Evolutionary conservation across 2,113 vertebrate species (phyloP).

Genomic region (Thomomys bottae): DNA sequence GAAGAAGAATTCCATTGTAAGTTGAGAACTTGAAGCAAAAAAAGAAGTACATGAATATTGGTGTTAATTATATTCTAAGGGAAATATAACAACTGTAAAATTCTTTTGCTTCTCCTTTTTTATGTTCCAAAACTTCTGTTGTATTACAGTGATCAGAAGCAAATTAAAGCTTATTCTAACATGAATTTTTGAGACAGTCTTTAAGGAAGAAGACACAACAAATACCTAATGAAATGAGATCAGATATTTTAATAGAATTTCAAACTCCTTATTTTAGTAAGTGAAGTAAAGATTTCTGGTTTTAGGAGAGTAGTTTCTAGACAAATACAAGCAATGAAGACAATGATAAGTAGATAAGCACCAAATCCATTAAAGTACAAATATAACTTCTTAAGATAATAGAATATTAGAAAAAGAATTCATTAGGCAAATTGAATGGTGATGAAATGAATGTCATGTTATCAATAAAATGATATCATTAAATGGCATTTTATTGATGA

Average conservation of each 20-base stretch:
- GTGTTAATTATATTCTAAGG: not conserved
- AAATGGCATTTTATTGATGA: constrained; percentile 9
- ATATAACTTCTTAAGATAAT: not conserved
- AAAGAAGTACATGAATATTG: not conserved
- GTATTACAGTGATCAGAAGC: not conserved
- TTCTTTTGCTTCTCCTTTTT: not conserved
- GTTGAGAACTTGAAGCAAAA: not conserved
- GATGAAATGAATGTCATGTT: not conserved
- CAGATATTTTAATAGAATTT: not conserved
- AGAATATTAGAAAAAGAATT: not conserved
- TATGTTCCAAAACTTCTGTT: constrained; percentile 10
- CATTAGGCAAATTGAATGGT: not conserved
- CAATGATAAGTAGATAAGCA: not conserved
- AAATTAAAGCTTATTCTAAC: not conserved
- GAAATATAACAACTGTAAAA: not conserved
- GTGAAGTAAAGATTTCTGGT: not conserved
- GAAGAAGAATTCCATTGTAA: not conserved
- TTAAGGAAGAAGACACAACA: not conserved
- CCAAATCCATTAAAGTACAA: not conserved
- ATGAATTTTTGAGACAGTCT: constrained; percentile 6
- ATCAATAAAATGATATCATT: not conserved
- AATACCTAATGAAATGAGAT: not conserved
- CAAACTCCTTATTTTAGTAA: constrained; percentile 31
- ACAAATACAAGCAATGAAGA: not conserved
- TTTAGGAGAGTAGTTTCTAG: not conserved